Percentiles rank a stretch among this genome's conserved stretches.
Evolutionary conservation across 2,113 vertebrate genomes (phyloP).

Genomic region (Cyphomyrus discorhynchus): DNA sequence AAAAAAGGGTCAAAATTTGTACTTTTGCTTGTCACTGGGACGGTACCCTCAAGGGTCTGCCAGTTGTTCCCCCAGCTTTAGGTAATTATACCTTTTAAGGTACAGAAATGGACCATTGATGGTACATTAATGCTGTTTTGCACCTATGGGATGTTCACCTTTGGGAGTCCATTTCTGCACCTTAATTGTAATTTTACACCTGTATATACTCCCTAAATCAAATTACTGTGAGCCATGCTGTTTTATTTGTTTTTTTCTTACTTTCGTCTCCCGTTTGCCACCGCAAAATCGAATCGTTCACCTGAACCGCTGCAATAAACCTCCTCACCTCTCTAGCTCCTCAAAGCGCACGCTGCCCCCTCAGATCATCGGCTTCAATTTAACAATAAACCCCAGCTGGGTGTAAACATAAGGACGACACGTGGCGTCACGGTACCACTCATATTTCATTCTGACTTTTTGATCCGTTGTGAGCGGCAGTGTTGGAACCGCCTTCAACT

Average conservation of each 20-base stretch:
- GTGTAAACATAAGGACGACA: not conserved
- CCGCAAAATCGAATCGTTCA: not conserved
- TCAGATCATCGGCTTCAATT: not conserved
- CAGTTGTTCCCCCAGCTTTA: too few relatives aligned
- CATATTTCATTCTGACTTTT: not conserved
- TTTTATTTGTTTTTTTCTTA: not conserved
- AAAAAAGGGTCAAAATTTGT: too few relatives aligned
- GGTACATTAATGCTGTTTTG: too few relatives aligned
- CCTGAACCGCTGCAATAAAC: not conserved
- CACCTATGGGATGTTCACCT: too few relatives aligned
- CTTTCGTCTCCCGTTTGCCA: not conserved
- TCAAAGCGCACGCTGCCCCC: not conserved
- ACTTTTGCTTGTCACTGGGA: too few relatives aligned
- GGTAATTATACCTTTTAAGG: too few relatives aligned
- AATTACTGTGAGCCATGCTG: not conserved
- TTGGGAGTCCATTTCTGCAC: not conserved
- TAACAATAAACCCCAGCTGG: not conserved
- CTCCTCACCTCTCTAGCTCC: not conserved
- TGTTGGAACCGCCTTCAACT: not conserved
- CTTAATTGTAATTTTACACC: not conserved
- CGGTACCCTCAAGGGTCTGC: too few relatives aligned
- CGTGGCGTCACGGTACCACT: not conserved
- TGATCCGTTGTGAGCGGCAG: not conserved
- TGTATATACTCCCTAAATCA: not conserved
- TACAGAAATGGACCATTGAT: too few relatives aligned